A percentile compares a stretch with the other conserved stretches of the same genome.
phyloP scores from a whole-genome alignment of 2,113 vertebrate species.

The Apteryx mantelli region DNA sequence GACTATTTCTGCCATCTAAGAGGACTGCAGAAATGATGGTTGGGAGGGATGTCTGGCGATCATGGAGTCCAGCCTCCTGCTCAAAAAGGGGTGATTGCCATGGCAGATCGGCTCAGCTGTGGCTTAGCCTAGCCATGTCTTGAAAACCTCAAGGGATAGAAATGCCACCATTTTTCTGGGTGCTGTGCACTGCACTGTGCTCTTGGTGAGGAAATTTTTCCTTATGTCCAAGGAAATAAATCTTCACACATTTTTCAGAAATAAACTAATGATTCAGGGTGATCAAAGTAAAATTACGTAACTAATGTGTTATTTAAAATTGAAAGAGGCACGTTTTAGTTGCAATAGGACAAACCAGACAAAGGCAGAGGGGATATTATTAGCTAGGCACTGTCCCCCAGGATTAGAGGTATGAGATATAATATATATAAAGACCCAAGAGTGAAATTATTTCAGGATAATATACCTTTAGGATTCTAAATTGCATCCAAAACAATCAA shows the following conservation, averaged over 20 bases:
- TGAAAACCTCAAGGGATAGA: not conserved
- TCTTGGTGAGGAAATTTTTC: not conserved
- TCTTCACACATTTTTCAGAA: not conserved
- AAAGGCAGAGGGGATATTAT: slow-evolving; percentile 25
- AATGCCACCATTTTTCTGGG: not conserved
- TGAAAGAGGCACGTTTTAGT: not conserved
- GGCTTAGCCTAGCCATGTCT: not conserved
- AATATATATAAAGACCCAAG: slow-evolving; percentile 27
- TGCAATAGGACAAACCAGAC: not conserved
- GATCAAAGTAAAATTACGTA: not conserved
- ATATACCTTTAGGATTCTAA: slow-evolving; percentile 63
- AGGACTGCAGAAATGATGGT: too few relatives aligned
- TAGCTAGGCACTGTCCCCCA: slow-evolving; percentile 25
- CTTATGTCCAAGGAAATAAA: not conserved
- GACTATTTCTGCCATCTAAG: not conserved
- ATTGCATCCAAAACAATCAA: slow-evolving; percentile 57
- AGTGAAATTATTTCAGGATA: slow-evolving; percentile 58
- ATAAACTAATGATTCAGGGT: not conserved
- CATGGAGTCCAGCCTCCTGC: too few relatives aligned
- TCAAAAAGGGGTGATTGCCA: not conserved
- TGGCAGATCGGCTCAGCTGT: rapidly evolving
- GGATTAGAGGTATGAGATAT: slow-evolving; percentile 57
- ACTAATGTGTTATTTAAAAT: not conserved
- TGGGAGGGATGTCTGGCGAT: too few relatives aligned
- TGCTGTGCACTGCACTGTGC: rapidly evolving